These are phyloP conservation scores for Lissonota sp. DNA, from an alignment of 2,888 invertebrate genomes.

Conservation along the genomic window DNA sequence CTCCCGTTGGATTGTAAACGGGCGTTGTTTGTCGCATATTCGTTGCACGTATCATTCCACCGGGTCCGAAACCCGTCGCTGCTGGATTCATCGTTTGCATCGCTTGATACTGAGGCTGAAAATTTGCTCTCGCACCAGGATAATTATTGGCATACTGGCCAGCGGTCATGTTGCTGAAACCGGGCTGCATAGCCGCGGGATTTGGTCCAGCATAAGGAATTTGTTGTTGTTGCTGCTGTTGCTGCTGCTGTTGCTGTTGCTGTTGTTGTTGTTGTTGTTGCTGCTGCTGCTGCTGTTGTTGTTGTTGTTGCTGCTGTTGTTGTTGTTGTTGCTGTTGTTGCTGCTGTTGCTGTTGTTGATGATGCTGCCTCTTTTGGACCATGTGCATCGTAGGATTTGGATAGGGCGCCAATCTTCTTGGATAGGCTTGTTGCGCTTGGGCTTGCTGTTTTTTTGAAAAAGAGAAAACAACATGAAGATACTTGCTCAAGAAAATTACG, in stretches of 20 bases:
- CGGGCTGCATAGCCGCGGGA: slow-evolving; percentile 84
- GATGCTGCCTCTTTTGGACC: slow-evolving; percentile 90
- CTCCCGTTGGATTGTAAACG: slow-evolving; percentile 74
- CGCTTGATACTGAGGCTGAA: slow-evolving; percentile 88
- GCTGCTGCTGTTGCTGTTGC: slow-evolving; percentile 58
- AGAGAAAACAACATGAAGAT: background rate
- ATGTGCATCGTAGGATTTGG: slow-evolving; percentile 94
- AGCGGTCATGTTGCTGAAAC: slow-evolving; percentile 82
- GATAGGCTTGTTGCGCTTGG: slow-evolving; percentile 85
- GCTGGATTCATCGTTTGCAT: slow-evolving; percentile 79
- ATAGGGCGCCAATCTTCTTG: slow-evolving; percentile 93
- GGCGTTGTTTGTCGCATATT: slow-evolving; percentile 89
- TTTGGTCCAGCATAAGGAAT: slow-evolving; percentile 78
- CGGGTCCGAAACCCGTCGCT: slow-evolving; percentile 72
- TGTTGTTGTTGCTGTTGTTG: slow-evolving; percentile 77
- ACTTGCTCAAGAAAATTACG: background rate
- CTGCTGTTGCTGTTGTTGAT: slow-evolving; percentile 49
- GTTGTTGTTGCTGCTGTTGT: slow-evolving; percentile 49
- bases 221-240: slow-evolving; percentile 78
- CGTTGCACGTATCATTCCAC: slow-evolving; percentile 85
- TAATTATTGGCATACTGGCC: slow-evolving; percentile 74
- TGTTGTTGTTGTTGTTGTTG: slow-evolving; percentile 76
- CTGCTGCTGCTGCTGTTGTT: slow-evolving; percentile 48
- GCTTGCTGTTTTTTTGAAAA: slow-evolving; percentile 37
- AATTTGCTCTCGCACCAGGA: slow-evolving; percentile 80